phyloP scores from a whole-genome alignment of 2,888 invertebrate genomes.

The Hyposoter dolosus region DNA sequence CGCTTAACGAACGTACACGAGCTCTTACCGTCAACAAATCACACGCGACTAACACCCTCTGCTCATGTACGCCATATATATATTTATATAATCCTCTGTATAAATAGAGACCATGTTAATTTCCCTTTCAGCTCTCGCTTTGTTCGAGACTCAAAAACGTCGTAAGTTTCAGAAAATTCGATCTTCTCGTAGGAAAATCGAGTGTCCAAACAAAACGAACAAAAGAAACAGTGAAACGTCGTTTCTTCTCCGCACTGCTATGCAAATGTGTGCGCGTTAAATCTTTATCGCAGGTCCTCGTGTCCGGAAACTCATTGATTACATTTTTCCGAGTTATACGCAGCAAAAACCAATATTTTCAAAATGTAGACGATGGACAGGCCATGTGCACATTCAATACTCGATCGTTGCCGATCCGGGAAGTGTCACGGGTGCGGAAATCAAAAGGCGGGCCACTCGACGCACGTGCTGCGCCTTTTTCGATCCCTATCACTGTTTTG shows the following conservation, averaged over 20 bases:
- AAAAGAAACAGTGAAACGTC: not conserved
- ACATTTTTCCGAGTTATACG: not conserved
- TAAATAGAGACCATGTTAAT: not conserved
- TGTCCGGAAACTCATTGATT: not conserved
- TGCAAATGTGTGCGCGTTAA: not conserved
- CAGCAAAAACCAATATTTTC: not conserved
- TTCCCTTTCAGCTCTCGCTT: not conserved
- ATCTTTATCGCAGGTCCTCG: not conserved
- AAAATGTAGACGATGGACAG: not conserved
- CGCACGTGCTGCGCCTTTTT: slow-evolving; percentile 60
- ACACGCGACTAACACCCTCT: not conserved
- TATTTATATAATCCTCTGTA: not conserved
- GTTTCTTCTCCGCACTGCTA: not conserved
- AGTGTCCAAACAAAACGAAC: not conserved
- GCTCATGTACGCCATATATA: not conserved
- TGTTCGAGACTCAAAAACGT: not conserved
- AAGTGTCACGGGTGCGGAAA: slow-evolving; percentile 57
- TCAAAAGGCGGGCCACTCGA: slow-evolving; percentile 40
- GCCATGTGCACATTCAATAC: not conserved
- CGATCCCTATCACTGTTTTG: not conserved
- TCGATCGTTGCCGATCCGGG: slow-evolving; percentile 17
- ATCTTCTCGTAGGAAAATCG: not conserved
- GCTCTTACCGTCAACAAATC: not conserved
- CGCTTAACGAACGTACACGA: not conserved
- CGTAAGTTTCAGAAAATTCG: not conserved